A percentile compares a stretch with the other conserved stretches of the same genome.
Conservation (phyloP, 2,888 invertebrate species). For the Leptogaster cylindrica region DNA sequence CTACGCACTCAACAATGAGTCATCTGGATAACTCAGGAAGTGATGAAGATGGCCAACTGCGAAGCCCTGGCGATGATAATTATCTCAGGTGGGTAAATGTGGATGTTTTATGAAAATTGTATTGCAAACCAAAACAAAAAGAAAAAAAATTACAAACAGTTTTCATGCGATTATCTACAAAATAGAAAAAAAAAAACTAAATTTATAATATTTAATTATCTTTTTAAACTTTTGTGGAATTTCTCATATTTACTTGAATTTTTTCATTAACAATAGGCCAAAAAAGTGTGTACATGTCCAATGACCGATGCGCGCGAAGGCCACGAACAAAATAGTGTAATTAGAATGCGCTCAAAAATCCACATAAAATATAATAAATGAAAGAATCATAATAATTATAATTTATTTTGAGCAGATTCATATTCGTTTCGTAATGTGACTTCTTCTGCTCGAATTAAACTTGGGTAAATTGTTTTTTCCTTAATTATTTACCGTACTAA, state of each 20-base stretch:
- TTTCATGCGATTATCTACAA: no score
- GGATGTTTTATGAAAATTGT: constrained; percentile 20
- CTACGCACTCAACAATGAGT: constrained; percentile 42
- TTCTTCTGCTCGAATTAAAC: constrained; percentile 6
- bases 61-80: constrained; percentile 69
- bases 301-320: constrained; percentile 64
- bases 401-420: constrained; percentile 33
- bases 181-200: constrained; percentile 6
- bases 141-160: not conserved
- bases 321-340: constrained; percentile 57
- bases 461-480: constrained; percentile 28
- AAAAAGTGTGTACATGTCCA: constrained; percentile 63
- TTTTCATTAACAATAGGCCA: constrained; percentile 63
- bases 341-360: constrained; percentile 45
- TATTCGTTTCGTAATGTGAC: constrained; percentile 22
- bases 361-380: constrained; percentile 12
- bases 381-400: constrained; percentile 35
- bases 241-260: constrained; percentile 61
- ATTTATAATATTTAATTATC: constrained; percentile 40
- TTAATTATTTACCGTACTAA: constrained; percentile 30
- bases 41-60: constrained; percentile 86
- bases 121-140: not conserved
- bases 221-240: constrained; percentile 51
- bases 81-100: constrained; percentile 64
- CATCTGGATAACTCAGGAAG: constrained; percentile 63